Percentiles rank a stretch among this genome's conserved stretches.
Evolutionary conservation across 2,113 vertebrate species (phyloP).

Genomic region (Calyptomena viridis): DNA sequence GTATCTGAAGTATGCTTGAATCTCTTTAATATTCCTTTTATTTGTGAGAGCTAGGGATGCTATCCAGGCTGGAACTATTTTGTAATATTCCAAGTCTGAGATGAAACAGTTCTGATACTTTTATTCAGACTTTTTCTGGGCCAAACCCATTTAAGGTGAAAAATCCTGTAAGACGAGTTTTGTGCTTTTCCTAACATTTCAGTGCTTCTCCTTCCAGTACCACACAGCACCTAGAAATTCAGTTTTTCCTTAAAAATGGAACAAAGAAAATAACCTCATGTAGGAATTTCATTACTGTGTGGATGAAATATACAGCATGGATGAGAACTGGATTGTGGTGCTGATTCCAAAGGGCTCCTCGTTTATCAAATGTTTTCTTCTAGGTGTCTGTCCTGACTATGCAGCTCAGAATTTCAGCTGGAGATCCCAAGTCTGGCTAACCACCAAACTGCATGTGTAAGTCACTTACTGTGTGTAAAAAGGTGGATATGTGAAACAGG

Average conservation of each 20-base stretch:
- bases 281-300: background rate
- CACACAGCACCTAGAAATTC: background rate
- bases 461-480: too few species aligned
- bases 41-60: background rate
- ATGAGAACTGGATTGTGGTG: background rate
- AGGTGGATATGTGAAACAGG: too few species aligned
- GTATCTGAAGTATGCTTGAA: background rate
- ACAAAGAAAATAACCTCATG: background rate
- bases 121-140: background rate
- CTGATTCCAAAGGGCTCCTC: background rate
- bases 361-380: background rate
- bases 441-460: fast-evolving
- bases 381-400: background rate
- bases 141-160: background rate
- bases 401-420: background rate
- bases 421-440: background rate
- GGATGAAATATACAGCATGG: background rate
- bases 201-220: background rate
- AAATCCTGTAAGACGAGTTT: background rate
- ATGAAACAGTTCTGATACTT: background rate
- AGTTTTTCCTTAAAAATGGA: background rate
- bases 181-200: background rate
- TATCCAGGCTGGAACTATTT: background rate
- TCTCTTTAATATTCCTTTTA: background rate
- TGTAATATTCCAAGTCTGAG: background rate